Percentiles rank a stretch among this genome's conserved stretches.
These are phyloP conservation scores for Pipistrellus pipistrellus DNA, from an alignment of 2,797 vertebrate species.

Conservation along the genomic window DNA sequence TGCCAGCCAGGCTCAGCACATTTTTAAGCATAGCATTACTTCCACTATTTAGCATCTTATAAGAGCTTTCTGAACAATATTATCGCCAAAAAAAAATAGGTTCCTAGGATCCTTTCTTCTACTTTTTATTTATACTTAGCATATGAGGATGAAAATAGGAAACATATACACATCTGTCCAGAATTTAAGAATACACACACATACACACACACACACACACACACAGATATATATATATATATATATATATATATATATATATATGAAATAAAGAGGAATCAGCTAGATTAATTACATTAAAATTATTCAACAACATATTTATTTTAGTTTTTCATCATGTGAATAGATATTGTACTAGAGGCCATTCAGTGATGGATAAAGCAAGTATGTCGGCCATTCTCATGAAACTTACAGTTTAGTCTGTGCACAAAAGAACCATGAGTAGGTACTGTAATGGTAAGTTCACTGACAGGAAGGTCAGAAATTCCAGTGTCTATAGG, in stretches of 20 bases:
- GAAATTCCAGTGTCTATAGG: not conserved
- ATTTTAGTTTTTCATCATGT: not conserved
- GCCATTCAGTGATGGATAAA: not conserved
- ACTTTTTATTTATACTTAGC: not conserved
- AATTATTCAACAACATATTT: not conserved
- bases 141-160: not conserved
- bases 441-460: too few relatives aligned
- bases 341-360: not conserved
- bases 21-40: not conserved
- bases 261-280: not conserved
- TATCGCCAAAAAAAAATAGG: not conserved
- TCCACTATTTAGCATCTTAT: not conserved
- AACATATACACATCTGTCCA: not conserved
- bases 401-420: not conserved
- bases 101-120: constrained; percentile 29
- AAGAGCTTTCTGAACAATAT: not conserved
- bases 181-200: not conserved
- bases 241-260: too few relatives aligned
- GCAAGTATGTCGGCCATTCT: not conserved
- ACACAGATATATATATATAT: too few relatives aligned
- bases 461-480: not conserved
- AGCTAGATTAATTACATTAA: not conserved
- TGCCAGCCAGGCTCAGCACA: not conserved
- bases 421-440: not conserved
- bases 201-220: too few relatives aligned